phyloP scores from a whole-genome alignment of 2,113 vertebrate species.

The Steatornis caripensis region DNA sequence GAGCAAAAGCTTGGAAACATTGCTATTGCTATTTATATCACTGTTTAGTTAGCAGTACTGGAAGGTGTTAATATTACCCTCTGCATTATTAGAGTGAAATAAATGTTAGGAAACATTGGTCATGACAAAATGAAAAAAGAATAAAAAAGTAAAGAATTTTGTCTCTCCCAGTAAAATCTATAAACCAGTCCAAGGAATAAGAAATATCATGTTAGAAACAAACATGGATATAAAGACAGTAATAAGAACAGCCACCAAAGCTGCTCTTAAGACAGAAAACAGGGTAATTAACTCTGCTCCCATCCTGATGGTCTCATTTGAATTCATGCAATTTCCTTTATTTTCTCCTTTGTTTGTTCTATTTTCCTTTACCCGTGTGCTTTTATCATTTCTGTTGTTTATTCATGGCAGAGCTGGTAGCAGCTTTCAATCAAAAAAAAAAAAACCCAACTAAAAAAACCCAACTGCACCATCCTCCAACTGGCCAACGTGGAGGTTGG shows the following conservation, averaged over 20 bases:
- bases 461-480: constrained; percentile 71
- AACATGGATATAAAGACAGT: background rate
- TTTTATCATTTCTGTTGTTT: constrained; percentile 74
- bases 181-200: constrained; percentile 30
- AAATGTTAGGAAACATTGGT: constrained; percentile 52
- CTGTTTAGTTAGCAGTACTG: constrained; percentile 67
- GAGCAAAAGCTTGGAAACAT: constrained; percentile 63
- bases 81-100: constrained; percentile 62
- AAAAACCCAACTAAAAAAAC: background rate
- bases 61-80: constrained; percentile 68
- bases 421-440: constrained; percentile 68
- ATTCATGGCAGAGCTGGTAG: constrained; percentile 71
- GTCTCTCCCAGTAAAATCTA: background rate
- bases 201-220: constrained; percentile 41
- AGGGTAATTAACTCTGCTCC: constrained; percentile 63
- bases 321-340: constrained; percentile 64
- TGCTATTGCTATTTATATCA: constrained; percentile 71
- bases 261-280: background rate
- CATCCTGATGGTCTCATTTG: constrained; percentile 40
- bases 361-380: constrained; percentile 29
- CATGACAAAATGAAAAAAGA: constrained; percentile 34
- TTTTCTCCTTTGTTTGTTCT: constrained; percentile 74
- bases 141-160: background rate
- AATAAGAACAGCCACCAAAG: background rate
- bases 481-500: constrained; percentile 75